Base-by-base conservation (phyloP, 2,797 vertebrate genomes). In the Acipenser oxyrinchus region DNA sequence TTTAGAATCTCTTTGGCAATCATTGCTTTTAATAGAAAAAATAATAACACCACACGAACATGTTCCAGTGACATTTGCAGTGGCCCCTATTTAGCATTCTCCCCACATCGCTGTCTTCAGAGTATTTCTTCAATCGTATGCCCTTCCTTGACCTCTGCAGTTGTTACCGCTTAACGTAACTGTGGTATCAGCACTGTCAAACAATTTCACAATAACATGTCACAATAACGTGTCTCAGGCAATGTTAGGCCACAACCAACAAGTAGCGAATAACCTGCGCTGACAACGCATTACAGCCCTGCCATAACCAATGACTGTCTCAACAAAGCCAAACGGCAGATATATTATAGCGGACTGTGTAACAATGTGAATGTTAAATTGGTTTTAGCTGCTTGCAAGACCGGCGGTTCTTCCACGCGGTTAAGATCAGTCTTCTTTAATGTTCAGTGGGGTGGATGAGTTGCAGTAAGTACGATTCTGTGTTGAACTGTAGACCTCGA, bases 261-360 rank as follows among this genome's bases (percentile, higher is more conserved):
- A 78, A 76, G 82, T 23, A 77, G 76, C 7, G 66, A 78, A 68
- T 77, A 86, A 91, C 84, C 80, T 69, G 79, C 73, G 82, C 84
- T 90, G 89, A 89, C 87, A 91, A 84, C 60, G 70, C 80, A 83
- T 81, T 87, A 87, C 82, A 84, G 82, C 77, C 79, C 86, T 90
- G 90, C 86, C 89, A 91, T 73, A 82, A 76, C 79, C 79, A 82
- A 88, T 88, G 84, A 84, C 62, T 18, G 8, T 83, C 86, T 79
- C 12, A 7, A 70, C 15, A 65, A 59, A 77, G 74, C 69, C 79
- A 79, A 79, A 82, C 68, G 76, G 80, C 81, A 86, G 79, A 68
- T 68, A 73, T 79, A 80, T 77, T 82, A 79, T 80, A 76, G 63
- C 71, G 57, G 72, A 60, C 76, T 69, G 74, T 75, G 70, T 53